These are phyloP conservation scores for Brachionus calyciflorus DNA, from an alignment of 1,140 invertebrate genomes.

Conservation along the genomic window DNA sequence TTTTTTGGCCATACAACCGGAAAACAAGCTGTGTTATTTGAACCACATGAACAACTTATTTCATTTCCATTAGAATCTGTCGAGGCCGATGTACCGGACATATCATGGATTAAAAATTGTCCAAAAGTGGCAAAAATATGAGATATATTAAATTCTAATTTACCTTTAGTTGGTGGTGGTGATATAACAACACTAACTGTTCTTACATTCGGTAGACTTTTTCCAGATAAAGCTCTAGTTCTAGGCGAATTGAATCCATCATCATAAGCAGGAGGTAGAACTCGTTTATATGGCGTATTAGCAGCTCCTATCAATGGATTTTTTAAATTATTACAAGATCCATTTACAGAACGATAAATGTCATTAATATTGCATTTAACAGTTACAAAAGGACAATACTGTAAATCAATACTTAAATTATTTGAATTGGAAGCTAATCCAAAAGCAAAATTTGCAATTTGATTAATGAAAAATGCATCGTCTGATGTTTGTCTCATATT, in stretches of 20 bases:
- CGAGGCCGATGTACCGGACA: slow-evolving; percentile 49
- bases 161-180: neutral
- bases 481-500: slow-evolving; percentile 13
- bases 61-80: neutral
- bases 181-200: slow-evolving; percentile 1
- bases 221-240: neutral
- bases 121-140: slow-evolving; percentile 61
- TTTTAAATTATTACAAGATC: slow-evolving; percentile 83
- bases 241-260: neutral
- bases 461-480: neutral
- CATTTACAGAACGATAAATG: slow-evolving; percentile 71
- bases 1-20: neutral
- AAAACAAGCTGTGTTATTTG: neutral
- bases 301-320: slow-evolving; percentile 71
- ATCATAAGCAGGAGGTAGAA: slow-evolving; percentile 74
- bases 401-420: neutral
- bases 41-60: slow-evolving; percentile 37
- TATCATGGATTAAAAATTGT: slow-evolving; percentile 69
- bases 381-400: slow-evolving; percentile 4
- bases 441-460: neutral
- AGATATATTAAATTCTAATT: neutral
- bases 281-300: slow-evolving; percentile 72
- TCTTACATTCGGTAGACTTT: slow-evolving; percentile 1
- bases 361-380: neutral
- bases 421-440: neutral